Base-by-base conservation (phyloP, 1,140 invertebrate species). In the Zaprionus camerounensis region DNA sequence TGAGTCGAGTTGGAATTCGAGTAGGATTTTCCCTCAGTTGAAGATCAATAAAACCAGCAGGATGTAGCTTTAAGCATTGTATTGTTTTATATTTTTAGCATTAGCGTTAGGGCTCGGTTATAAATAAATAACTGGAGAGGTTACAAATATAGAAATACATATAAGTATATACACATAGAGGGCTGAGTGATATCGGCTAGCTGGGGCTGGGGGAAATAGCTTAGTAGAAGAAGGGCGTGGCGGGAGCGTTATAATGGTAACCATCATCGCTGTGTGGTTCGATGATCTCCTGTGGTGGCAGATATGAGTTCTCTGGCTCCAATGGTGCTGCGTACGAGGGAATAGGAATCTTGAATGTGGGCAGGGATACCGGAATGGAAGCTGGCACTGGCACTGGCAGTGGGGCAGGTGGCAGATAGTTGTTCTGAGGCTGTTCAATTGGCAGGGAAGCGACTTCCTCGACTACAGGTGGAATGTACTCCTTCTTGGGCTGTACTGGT, bases 241-340 rank as follows among this genome's bases (percentile, higher is more conserved):
- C 65, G 6, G 90, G 90, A 0, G 66, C 55, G 36, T 91, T 24
- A n/a, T 91, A 91, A 41, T 91, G 90, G 41, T 91, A 91, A 5
- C 90, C 90, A 67, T 91, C 90, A 9, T 86, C 82, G 26, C 75
- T 75, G 57, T 83, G 65, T 15, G 82, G 63, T 62, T 83, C 80
- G 7, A 76, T 61, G n/a, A 80, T 36, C 46, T 88, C 78, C 73
- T 90, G 81, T 9, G 86, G 86, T 11, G 86, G 87, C 82, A 90
- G 67, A 26, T 90, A 90, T 7, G 49, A 64, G 59, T 76, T 81
- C 7, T 70, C 46, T 13, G 85, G 84, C 34, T 87, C 84, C 36
- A 91, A 61, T 0, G 90, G 88, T 4, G 78, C 90, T 7, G 88
- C 90, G 36, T 91, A 91, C n/a, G 90, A 91, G n/a, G 90, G 90